These are phyloP conservation scores for Patella pellucida DNA, from an alignment of 2,888 invertebrate genomes.

Conservation along the genomic window DNA sequence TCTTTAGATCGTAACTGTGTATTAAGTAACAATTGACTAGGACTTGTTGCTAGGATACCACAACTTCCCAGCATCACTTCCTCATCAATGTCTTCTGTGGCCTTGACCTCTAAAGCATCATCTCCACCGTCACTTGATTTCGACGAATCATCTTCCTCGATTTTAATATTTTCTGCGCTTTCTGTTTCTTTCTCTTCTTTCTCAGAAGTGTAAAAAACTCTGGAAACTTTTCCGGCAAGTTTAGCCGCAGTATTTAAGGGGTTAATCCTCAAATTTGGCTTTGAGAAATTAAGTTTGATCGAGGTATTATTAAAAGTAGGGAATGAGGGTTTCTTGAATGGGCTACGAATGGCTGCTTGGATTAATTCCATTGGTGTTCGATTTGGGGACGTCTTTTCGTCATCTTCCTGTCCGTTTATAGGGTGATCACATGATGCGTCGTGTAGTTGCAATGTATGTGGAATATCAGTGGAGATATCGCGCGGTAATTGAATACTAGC, in stretches of 20 bases:
- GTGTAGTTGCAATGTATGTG: constrained; percentile 16
- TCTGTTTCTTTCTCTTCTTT: constrained; percentile 15
- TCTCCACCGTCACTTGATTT: constrained; percentile 16
- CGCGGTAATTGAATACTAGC: constrained; percentile 58
- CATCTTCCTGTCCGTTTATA: neutral
- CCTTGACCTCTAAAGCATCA: neutral
- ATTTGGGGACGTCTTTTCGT: constrained; percentile 8
- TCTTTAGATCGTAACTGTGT: neutral
- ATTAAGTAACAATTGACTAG: constrained; percentile 47
- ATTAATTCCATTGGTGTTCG: constrained; percentile 20
- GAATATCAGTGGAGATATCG: constrained; percentile 57
- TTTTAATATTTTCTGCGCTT: constrained; percentile 14
- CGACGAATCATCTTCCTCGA: constrained; percentile 16
- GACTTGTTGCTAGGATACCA: constrained; percentile 69
- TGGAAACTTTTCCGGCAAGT: constrained; percentile 18
- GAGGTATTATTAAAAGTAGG: constrained; percentile 13
- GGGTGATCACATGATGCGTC: constrained; percentile 23
- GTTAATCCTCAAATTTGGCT: constrained; percentile 23
- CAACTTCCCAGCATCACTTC: constrained; percentile 69
- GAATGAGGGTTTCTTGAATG: constrained; percentile 19
- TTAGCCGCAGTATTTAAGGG: constrained; percentile 24
- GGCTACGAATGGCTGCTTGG: constrained; percentile 18
- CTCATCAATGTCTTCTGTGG: constrained; percentile 39
- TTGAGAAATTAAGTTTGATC: constrained; percentile 16
- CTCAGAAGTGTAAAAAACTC: constrained; percentile 16